Evolutionary conservation across 2,888 invertebrate species (phyloP), one percentile per base, ranked within the genome.

Genomic region (Tetropium fuscum): DNA sequence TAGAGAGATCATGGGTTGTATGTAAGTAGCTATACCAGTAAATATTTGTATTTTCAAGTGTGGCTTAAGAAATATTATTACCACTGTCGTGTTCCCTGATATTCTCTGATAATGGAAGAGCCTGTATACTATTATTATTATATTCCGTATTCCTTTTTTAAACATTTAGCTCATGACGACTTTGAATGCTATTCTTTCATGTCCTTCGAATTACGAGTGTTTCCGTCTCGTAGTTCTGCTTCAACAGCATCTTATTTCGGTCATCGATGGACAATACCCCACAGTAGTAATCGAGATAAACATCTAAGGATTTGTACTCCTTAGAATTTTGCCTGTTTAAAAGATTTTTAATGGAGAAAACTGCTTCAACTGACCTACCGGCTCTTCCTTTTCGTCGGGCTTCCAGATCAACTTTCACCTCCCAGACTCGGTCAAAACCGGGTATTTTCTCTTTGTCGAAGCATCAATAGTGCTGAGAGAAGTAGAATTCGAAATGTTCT

Each of bases 201-300:
- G n/a, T n/a, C n/a, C n/a, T n/a, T n/a, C n/a, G n/a, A n/a, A n/a
- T n/a, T n/a, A n/a, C n/a, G n/a, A n/a, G n/a, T n/a, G n/a, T 64
- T 44, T 70, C 74, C 19, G 54, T 53, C 18, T 69, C 68, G 27
- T 67, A 71, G 25, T 60, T 55, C 34, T 69, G 53, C 56, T 72
- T 69, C 10, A 75, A 43, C 11, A 75, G 38, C 19, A 66, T 47
- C 48, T 62, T 66, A 34, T 73, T 75, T 11, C 74, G 36, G 40
- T 75, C 72, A 41, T 72, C 69, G 4, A 75, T 59, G 1, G 71
- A 63, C 16, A 74, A 54, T 45, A 69, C 45, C 1, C 59, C 54
- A 38, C 68, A 65, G n/a, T n/a, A n/a, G 16, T 69, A 57, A 41
- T 72, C 68, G 27, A 69, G 60, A 32, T 63, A 57, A 48, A 63